These are phyloP conservation scores for Synodontis membranacea DNA, from an alignment of 2,113 vertebrate species.

Conservation along the genomic window DNA sequence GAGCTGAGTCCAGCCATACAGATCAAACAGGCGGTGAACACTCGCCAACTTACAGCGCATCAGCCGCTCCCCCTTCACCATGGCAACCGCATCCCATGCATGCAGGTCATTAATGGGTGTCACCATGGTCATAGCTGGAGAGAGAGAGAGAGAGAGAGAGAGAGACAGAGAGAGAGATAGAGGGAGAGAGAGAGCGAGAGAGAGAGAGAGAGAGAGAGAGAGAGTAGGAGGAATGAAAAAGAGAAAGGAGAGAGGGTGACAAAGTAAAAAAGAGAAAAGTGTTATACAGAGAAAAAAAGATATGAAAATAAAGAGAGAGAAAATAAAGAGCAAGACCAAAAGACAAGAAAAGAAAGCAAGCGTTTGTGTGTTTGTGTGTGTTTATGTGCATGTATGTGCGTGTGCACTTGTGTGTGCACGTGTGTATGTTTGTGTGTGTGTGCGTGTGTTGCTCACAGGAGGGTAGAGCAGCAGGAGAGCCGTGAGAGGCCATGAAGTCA, in stretches of 20 bases:
- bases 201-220: background rate
- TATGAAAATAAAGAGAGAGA: too few relatives aligned
- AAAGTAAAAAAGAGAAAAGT: too few relatives aligned
- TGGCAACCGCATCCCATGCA: conserved; percentile 73
- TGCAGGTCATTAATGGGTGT: conserved; percentile 93
- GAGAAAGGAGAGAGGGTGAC: background rate
- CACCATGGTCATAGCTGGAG: conserved; percentile 82
- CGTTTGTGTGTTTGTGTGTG: too few relatives aligned
- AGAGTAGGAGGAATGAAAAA: background rate
- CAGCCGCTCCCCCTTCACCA: conserved; percentile 91
- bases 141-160: background rate
- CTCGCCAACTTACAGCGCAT: conserved; percentile 95
- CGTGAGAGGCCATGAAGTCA: conserved; percentile 91
- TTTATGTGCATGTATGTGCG: background rate
- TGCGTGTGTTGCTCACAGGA: conserved; percentile 76
- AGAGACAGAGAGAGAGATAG: background rate
- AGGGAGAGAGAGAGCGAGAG: background rate
- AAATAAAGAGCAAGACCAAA: too few relatives aligned
- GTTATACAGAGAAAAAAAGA: too few relatives aligned
- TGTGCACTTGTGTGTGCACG: background rate
- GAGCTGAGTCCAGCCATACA: conserved; percentile 90
- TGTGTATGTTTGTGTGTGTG: conserved; percentile 16
- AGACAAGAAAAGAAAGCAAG: too few relatives aligned
- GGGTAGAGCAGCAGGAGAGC: conserved; percentile 82
- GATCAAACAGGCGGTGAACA: conserved; percentile 90